phyloP scores from a whole-genome alignment of 2,888 invertebrate species.

The Mesodorylaimus sp. region DNA sequence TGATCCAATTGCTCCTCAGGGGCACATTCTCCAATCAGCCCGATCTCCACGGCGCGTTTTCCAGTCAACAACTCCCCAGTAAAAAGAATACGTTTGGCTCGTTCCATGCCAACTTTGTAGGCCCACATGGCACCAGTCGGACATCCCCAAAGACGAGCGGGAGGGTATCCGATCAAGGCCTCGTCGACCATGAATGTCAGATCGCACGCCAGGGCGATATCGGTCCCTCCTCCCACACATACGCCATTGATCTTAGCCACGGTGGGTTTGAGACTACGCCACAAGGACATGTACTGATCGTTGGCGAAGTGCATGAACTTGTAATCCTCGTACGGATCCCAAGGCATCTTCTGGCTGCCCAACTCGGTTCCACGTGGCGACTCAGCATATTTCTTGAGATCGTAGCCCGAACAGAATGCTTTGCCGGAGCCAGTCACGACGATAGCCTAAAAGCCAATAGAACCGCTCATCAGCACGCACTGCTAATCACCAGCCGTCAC shows the following conservation, averaged over 20 bases:
- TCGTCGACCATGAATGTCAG: constrained; percentile 16
- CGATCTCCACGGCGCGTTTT: constrained; percentile 14
- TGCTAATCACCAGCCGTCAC: background rate
- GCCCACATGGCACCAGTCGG: constrained; percentile 14
- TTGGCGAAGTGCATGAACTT: constrained; percentile 14
- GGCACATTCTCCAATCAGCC: constrained; percentile 15
- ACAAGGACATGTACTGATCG: constrained; percentile 16
- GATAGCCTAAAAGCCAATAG: constrained; percentile 12
- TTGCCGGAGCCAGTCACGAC: constrained; percentile 13
- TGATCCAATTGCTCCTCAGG: constrained; percentile 13
- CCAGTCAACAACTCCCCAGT: constrained; percentile 16
- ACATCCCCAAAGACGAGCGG: constrained; percentile 18
- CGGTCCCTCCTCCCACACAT: constrained; percentile 18
- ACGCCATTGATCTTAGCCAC: constrained; percentile 15
- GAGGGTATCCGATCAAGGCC: constrained; percentile 18
- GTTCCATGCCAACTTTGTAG: constrained; percentile 14
- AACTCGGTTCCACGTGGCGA: constrained; percentile 10
- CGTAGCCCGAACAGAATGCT: constrained; percentile 18
- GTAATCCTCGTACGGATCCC: constrained; percentile 18
- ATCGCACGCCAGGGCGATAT: constrained; percentile 18
- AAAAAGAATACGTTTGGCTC: constrained; percentile 16
- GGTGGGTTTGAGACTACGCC: constrained; percentile 16
- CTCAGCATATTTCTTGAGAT: constrained; percentile 16
- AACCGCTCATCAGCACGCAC: background rate
- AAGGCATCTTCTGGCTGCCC: constrained; percentile 16